Evolutionary conservation across 92 coral and sea anemone species (phyloP).

Genomic region (Epizoanthus stellaris): DNA sequence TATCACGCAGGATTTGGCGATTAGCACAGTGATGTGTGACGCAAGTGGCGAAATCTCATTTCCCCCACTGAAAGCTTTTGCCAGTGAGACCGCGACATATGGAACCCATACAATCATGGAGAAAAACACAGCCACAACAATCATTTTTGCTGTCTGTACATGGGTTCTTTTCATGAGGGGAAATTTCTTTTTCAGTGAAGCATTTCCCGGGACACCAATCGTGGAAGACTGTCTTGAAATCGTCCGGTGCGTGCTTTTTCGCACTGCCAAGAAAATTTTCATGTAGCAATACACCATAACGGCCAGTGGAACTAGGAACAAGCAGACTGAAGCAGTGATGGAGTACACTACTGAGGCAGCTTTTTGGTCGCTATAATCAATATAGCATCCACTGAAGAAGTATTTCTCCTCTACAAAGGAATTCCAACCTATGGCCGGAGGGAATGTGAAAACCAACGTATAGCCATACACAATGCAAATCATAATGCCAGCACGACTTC

Average conservation of each 20-base stretch:
- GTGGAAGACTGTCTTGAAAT: constrained; percentile 47
- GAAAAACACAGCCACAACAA: constrained; percentile 86
- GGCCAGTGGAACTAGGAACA: constrained; percentile 75
- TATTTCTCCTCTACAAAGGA: constrained; percentile 71
- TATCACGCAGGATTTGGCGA: constrained; percentile 96
- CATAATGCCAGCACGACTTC: constrained; percentile 60
- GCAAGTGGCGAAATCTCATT: constrained; percentile 61
- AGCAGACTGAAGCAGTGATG: constrained; percentile 68
- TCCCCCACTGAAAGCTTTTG: constrained; percentile 76
- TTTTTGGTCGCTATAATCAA: constrained; percentile 84
- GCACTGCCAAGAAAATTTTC: constrained; percentile 79
- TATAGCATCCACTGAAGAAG: constrained; percentile 87
- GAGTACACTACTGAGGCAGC: constrained; percentile 83
- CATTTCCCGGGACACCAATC: constrained; percentile 51
- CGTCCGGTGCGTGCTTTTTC: constrained; percentile 80
- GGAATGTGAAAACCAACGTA: constrained; percentile 80
- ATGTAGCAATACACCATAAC: constrained; percentile 88
- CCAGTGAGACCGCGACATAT: constrained; percentile 71
- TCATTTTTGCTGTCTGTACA: constrained; percentile 93
- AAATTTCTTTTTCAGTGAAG: constrained; percentile 52
- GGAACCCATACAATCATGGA: constrained; percentile 97
- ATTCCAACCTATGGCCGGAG: constrained; percentile 92
- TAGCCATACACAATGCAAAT: constrained; percentile 69
- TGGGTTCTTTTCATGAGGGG: constrained; percentile 81
- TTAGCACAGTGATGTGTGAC: constrained; percentile 84